phyloP scores from a whole-genome alignment of 2,888 invertebrate genomes.

The Drosophila anomalata region DNA sequence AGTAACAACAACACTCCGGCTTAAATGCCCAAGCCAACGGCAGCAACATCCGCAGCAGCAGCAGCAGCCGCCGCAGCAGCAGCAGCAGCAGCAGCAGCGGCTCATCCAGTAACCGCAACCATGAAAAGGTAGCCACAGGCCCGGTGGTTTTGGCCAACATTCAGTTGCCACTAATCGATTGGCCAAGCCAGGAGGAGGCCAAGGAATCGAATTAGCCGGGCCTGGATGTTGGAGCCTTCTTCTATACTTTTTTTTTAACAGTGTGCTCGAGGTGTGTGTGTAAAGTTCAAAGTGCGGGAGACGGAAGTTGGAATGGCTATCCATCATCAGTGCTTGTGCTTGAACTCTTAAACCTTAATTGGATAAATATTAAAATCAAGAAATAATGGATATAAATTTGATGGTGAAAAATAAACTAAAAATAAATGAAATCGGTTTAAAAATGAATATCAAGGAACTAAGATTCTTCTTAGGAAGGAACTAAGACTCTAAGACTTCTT shows the following conservation, averaged over 20 bases:
- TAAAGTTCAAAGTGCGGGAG: not conserved
- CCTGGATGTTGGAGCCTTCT: not conserved
- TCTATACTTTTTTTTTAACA: conserved; percentile 11
- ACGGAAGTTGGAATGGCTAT: too few species aligned
- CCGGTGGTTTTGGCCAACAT: conserved; percentile 30
- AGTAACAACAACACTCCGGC: conserved; percentile 32
- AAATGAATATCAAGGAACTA: too few species aligned
- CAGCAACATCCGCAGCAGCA: conserved; percentile 43
- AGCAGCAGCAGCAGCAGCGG: conserved; percentile 19
- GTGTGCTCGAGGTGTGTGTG: conserved; percentile 21
- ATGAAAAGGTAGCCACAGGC: conserved; percentile 79
- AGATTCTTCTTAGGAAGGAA: too few species aligned
- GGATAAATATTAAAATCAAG: not conserved
- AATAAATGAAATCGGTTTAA: too few species aligned
- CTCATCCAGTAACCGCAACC: conserved; percentile 65
- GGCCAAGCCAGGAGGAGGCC: conserved; percentile 56
- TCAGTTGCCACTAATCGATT: conserved; percentile 73
- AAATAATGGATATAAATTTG: not conserved
- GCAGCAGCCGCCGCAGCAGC: conserved; percentile 27
- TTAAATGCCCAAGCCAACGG: conserved; percentile 38
- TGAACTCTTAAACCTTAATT: not conserved
- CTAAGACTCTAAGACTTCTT: too few species aligned
- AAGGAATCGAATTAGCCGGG: conserved; percentile 8
- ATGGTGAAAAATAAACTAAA: too few species aligned
- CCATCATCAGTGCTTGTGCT: not conserved